Conservation (phyloP, 2,888 invertebrate genomes). For the Dicyrtomina minuta region DNA sequence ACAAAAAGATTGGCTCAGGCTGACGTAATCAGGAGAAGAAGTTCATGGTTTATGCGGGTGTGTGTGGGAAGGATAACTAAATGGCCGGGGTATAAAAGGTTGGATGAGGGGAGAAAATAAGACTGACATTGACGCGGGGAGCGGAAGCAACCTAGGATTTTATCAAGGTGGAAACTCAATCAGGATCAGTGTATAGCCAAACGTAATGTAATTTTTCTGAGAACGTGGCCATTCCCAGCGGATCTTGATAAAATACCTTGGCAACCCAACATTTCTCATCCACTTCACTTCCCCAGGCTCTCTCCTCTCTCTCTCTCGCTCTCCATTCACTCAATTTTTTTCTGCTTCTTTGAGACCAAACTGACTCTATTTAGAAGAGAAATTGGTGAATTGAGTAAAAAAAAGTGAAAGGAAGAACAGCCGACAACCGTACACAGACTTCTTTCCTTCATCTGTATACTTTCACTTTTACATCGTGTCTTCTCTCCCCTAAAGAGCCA, state of each 20-base stretch:
- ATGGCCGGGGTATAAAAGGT: too few relatives aligned
- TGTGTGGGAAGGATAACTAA: too few relatives aligned
- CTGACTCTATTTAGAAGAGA: constrained; percentile 2
- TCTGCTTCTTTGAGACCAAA: not conserved
- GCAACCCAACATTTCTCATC: constrained; percentile 13
- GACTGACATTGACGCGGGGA: not conserved
- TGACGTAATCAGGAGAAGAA: too few relatives aligned
- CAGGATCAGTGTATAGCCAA: constrained; percentile 24
- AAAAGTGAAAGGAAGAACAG: constrained; percentile 6
- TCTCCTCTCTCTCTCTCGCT: not conserved
- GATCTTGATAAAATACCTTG: constrained; percentile 22
- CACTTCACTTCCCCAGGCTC: not conserved
- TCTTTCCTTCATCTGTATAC: too few relatives aligned
- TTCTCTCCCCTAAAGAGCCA: too few relatives aligned
- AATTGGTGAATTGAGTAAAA: constrained; percentile 15
- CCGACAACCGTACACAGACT: not conserved
- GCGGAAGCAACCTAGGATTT: not conserved
- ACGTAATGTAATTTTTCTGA: constrained; percentile 23
- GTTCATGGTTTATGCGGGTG: too few relatives aligned
- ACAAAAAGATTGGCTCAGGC: too few relatives aligned
- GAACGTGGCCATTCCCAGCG: constrained; percentile 5
- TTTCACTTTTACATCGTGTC: too few relatives aligned
- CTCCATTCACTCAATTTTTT: not conserved
- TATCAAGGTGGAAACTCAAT: constrained; percentile 24
- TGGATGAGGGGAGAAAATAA: too few relatives aligned